Conservation (phyloP, 2,888 invertebrate genomes). For the Helicoverpa assulta region DNA sequence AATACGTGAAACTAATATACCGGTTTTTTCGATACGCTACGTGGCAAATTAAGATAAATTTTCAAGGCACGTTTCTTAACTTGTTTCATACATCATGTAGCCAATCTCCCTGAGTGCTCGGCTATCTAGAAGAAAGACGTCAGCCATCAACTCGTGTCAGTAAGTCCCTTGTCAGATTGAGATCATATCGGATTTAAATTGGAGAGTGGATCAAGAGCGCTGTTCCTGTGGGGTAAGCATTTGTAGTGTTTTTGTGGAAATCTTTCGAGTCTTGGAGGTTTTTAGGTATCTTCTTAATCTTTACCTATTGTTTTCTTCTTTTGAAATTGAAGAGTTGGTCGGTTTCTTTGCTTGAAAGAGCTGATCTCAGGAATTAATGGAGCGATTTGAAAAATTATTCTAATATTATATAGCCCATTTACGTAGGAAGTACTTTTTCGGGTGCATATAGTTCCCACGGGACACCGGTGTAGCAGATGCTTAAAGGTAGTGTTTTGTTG, state of each 20-base stretch:
- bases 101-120: slow-evolving; percentile 27
- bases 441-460: too few species aligned
- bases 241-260: neutral
- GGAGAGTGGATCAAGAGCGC: slow-evolving; percentile 7
- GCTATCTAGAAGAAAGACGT: slow-evolving; percentile 11
- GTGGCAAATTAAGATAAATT: slow-evolving; percentile 36
- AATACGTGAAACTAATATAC: slow-evolving; percentile 5
- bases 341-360: too few species aligned
- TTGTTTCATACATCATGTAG: slow-evolving; percentile 41
- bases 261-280: neutral
- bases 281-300: neutral
- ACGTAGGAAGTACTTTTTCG: too few species aligned
- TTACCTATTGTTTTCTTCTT: too few species aligned
- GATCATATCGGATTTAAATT: slow-evolving; percentile 31
- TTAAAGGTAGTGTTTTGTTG: too few species aligned
- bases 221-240: neutral
- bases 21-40: slow-evolving; percentile 15
- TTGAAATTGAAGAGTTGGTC: too few species aligned
- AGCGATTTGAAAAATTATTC: too few species aligned
- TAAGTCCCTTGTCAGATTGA: slow-evolving; percentile 12
- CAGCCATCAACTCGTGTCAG: slow-evolving; percentile 14
- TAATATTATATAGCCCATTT: too few species aligned
- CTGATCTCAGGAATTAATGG: too few species aligned
- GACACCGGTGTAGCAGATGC: too few species aligned
- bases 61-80: slow-evolving; percentile 16